A percentile compares a stretch with the other conserved stretches of the same genome.
phyloP scores from a whole-genome alignment of 1,140 invertebrate species.

The Eulimnadia texana region DNA sequence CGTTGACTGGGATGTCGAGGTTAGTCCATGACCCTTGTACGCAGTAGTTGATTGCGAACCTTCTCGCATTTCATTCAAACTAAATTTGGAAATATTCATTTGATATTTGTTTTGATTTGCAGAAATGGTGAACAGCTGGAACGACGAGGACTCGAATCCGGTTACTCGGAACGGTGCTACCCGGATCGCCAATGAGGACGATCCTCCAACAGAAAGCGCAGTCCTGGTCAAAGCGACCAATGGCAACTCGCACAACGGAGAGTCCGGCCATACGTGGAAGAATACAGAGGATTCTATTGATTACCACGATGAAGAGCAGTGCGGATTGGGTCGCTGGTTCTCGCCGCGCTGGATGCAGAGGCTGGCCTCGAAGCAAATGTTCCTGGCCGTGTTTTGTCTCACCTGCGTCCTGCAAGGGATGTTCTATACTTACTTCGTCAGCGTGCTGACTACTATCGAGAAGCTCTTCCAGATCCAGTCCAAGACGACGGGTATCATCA shows the following conservation, averaged over 20 bases:
- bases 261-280: not conserved
- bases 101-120: not conserved
- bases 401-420: constrained; percentile 43
- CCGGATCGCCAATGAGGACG: not conserved
- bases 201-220: not conserved
- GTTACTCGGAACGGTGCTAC: not conserved
- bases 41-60: too few species aligned
- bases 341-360: constrained; percentile 51
- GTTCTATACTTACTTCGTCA: constrained; percentile 91
- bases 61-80: not conserved
- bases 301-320: constrained; percentile 38
- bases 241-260: not conserved
- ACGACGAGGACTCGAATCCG: not conserved
- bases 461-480: constrained; percentile 91
- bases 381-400: constrained; percentile 68
- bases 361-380: constrained; percentile 76
- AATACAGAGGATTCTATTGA: constrained; percentile 19
- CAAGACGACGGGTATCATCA: constrained; percentile 80
- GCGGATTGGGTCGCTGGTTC: constrained; percentile 48
- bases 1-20: not conserved
- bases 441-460: constrained; percentile 91
- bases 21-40: not conserved
- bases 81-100: not conserved
- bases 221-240: not conserved
- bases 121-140: not conserved